Evolutionary conservation across 2,113 vertebrate species (phyloP), one percentile per base, ranked within the genome.

Genomic region (Cryptomyrus ogoouensis): DNA sequence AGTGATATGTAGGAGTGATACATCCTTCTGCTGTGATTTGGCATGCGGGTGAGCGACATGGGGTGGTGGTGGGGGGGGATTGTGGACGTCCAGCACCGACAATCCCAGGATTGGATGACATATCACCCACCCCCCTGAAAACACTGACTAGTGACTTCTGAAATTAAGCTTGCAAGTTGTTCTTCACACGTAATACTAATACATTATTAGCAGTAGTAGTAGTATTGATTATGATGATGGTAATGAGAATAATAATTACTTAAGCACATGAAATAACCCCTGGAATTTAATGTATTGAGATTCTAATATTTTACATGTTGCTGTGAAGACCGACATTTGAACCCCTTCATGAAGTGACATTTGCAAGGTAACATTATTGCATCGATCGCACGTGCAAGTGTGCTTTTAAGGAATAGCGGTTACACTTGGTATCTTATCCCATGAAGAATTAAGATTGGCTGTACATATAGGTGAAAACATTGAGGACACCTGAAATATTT

Each of bases 401-500:
- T 46, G 39, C 35, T 46, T 89, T 84, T 83, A 83, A 58, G 21
- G 46, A n/a, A 35, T 0, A 58, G 31, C 46, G 27, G 35, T 39
- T 49, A 15, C 19, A 85, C 21, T 42, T 50, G 42, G 53, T 66
- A 86, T 86, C 52, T 17, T 49, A 42, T 89, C 58, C 52, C 39
- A n/a, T 62, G 49, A 85, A 49, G 83, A 85, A 85, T 31, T 24
- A 24, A 31, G 27, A 58, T 12, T 10, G 39, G 13, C 19, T n/a
- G 1, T 42, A 47, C 19, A 53, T 83, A 77, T 10, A 83, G 49
- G 49, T 31, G 47, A 24, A 24, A 39, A 89, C n/a, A 80, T 19
- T 58, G 50, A 58, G 39, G 53, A 44, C 46, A 21, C 58, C 66
- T 70, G 42, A 44, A 87, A 74, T 87, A 74, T 89, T 91, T 89